Evolutionary conservation across 2,888 invertebrate genomes (phyloP).

Genomic region (Noctua comes): DNA sequence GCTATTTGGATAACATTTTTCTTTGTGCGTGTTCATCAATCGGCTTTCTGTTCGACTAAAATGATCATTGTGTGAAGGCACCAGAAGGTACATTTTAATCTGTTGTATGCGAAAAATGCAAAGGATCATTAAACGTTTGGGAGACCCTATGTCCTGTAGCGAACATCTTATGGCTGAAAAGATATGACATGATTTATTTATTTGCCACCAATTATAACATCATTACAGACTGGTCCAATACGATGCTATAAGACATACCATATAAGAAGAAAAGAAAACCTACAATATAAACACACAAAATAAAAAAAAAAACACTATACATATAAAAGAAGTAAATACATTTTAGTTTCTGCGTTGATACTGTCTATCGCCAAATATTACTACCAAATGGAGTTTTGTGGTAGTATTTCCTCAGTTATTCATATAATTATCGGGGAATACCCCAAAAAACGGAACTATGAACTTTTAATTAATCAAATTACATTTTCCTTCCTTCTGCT

Average conservation of each 20-base stretch:
- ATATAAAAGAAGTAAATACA: no score
- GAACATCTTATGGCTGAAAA: neutral
- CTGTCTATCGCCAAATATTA: neutral
- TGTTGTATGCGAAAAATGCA: neutral
- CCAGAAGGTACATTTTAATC: neutral
- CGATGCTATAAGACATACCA: no score
- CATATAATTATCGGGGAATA: no score
- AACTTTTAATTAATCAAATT: neutral
- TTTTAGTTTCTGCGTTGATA: neutral
- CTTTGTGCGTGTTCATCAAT: slow-evolving; percentile 15
- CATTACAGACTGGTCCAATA: no score
- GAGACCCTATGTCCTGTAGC: neutral
- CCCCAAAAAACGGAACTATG: neutral
- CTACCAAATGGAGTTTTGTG: neutral
- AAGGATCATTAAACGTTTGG: neutral
- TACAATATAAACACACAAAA: no score
- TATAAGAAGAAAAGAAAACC: no score
- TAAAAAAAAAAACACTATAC: no score
- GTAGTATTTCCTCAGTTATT: neutral
- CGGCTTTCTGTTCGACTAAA: slow-evolving; percentile 6
- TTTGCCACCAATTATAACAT: no score
- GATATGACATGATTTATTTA: no score
- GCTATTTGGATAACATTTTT: slow-evolving; percentile 24
- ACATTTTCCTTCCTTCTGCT: slow-evolving; percentile 5
- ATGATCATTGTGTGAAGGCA: neutral